Conservation (phyloP, 2,113 vertebrate genomes). For the Poeciliopsis occidentalis region DNA sequence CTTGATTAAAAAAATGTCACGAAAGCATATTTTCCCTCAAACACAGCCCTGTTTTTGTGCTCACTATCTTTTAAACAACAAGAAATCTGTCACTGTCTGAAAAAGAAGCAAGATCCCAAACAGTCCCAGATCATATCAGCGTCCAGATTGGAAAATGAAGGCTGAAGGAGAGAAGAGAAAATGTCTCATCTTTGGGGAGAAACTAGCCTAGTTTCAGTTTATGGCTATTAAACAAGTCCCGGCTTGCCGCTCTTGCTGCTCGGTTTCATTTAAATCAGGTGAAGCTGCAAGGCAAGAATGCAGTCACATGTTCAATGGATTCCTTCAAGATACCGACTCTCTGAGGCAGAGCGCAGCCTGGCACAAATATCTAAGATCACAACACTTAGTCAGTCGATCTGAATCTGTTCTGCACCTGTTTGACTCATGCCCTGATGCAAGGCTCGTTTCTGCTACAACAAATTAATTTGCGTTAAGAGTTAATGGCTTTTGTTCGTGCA, state of each 20-base stretch:
- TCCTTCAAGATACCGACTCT: slow-evolving; percentile 30
- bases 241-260: slow-evolving; percentile 62
- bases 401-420: slow-evolving; percentile 29
- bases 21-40: slow-evolving; percentile 3
- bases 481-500: slow-evolving; percentile 8
- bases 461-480: slow-evolving; percentile 40
- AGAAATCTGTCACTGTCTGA: slow-evolving; percentile 15
- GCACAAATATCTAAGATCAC: slow-evolving; percentile 21
- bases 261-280: slow-evolving; percentile 55
- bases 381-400: slow-evolving; percentile 42
- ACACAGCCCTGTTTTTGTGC: slow-evolving; percentile 13
- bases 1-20: not conserved
- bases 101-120: slow-evolving; percentile 12
- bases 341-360: slow-evolving; percentile 11
- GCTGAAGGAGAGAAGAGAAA: not conserved
- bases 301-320: slow-evolving; percentile 19
- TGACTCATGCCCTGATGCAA: not conserved
- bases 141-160: slow-evolving; percentile 20
- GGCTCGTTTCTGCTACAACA: not conserved
- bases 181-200: slow-evolving; percentile 42
- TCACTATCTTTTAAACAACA: slow-evolving; percentile 1
- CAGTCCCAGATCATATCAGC: slow-evolving; percentile 43
- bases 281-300: slow-evolving; percentile 59
- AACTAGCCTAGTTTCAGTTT: slow-evolving; percentile 65
- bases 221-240: slow-evolving; percentile 61